Evolutionary conservation across 2,113 vertebrate species (phyloP).

Genomic region (Colossoma macropomum): DNA sequence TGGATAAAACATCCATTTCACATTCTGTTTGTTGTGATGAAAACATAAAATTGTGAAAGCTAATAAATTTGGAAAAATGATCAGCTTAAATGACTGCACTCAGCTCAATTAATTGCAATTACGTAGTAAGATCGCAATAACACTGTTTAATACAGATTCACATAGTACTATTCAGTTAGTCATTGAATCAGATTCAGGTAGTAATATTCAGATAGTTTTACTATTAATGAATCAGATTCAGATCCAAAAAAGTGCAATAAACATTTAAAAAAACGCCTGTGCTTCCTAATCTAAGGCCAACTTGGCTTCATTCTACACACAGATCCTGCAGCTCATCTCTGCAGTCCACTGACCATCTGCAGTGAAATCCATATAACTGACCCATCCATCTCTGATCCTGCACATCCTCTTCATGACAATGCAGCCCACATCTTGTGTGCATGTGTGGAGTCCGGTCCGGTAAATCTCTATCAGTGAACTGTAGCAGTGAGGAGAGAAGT

Average conservation of each 20-base stretch:
- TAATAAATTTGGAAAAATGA: no score
- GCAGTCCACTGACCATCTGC: conserved; percentile 1
- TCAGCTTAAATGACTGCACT: no score
- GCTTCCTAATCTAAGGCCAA: neutral
- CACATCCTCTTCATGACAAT: conserved; percentile 20
- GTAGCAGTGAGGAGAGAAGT: conserved; percentile 52
- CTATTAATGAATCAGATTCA: no score
- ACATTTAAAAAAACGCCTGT: neutral
- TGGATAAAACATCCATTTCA: no score
- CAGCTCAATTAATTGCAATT: no score
- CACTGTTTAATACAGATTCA: no score
- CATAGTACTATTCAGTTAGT: no score
- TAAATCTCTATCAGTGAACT: conserved; percentile 56
- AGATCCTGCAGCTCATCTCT: neutral
- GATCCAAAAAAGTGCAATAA: neutral
- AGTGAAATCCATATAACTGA: neutral
- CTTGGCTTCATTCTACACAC: neutral
- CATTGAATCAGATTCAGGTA: no score
- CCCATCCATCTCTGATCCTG: conserved; percentile 6
- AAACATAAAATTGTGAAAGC: no score
- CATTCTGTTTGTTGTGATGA: no score
- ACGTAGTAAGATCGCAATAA: no score
- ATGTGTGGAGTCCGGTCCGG: conserved; percentile 17
- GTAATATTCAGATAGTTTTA: no score
- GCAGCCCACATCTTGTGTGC: conserved; percentile 28